These are phyloP conservation scores for Caerostris darwini DNA, from an alignment of 1,140 invertebrate genomes.

Conservation along the genomic window DNA sequence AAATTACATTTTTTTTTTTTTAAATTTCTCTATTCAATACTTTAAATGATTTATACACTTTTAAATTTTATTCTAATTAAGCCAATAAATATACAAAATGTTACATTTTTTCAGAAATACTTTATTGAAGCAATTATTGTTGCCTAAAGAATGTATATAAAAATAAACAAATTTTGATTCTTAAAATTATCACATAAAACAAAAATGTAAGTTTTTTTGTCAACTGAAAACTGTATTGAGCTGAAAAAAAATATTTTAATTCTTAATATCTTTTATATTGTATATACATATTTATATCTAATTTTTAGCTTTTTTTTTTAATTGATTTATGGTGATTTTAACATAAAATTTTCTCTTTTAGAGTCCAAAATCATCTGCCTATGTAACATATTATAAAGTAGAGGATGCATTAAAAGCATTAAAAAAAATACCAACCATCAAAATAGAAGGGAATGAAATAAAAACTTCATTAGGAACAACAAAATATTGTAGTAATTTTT, in stretches of 20 bases:
- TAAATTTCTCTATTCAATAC: no score
- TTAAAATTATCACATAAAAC: no score
- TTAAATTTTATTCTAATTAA: no score
- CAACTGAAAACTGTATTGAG: not conserved
- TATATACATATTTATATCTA: not conserved
- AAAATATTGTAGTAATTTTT: conserved; percentile 99
- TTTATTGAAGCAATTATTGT: no score
- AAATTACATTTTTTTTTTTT: no score
- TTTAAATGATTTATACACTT: no score
- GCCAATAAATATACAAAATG: no score
- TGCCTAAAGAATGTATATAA: no score
- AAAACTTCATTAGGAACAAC: conserved; percentile 99
- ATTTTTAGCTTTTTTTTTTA: no score
- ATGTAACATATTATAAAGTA: conserved; percentile 96
- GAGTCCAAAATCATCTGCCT: conserved; percentile 96
- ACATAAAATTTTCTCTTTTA: conserved; percentile 83
- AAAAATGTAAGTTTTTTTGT: not conserved
- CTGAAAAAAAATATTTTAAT: not conserved
- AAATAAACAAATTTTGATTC: no score
- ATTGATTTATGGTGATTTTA: no score
- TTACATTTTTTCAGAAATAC: no score
- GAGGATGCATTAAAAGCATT: conserved; percentile 98
- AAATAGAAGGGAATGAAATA: conserved; percentile 95
- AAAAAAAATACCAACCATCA: conserved; percentile 97
- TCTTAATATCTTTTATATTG: not conserved